Base-by-base conservation (phyloP, 1,140 invertebrate genomes). In the Pogonomyrmex californicus region DNA sequence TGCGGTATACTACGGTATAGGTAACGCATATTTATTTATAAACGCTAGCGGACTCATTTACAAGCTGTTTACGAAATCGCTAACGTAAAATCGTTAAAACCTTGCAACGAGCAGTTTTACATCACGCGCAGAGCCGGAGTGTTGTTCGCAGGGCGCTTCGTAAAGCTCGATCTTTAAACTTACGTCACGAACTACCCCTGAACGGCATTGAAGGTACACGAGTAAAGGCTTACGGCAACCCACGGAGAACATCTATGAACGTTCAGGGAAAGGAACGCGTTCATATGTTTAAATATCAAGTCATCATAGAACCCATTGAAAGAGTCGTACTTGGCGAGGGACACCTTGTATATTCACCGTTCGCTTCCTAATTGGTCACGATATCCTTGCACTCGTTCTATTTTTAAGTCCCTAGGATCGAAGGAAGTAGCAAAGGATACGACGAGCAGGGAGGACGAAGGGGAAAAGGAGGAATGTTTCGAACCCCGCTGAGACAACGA, bases 301-400 rank as follows among this genome's bases (percentile, higher is more conserved):
- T 33, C 41, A 10, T 0, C 9, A n/a, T 23, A 0, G 2, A 38
- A 73, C 30, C 12, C 10, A 71, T 30, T 2, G n/a, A 76, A 30
- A 76, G 7, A 44, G n/a, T 4, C 44, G 2, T 1, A 10, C 17
- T 54, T 38, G 54, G n/a, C 12, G 54, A 60, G 7, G 23, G 6
- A 76, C 54, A 76, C 73, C 73, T 41, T 60, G 54, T 44, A 76
- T 41, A 49, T 49, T 30, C 38, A 14, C 30, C 17, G 76, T 79
- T 66, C 44, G 60, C n/a, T 79, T 65, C 33, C 60, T 79, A 79
- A 79, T 79, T 44, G 60, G 60, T 66, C 76, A 23, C 76, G 44
- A 66, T 79, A 79, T 66, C 76, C 76, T 65, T 44, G 38, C 76
- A 12, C 60, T 51, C 60, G 33, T 65, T 79, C 76, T 79, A 79